A percentile compares a stretch with the other conserved stretches of the same genome.
Evolutionary conservation across 1,140 invertebrate species (phyloP).

Genomic region (Acromyrmex heyeri): DNA sequence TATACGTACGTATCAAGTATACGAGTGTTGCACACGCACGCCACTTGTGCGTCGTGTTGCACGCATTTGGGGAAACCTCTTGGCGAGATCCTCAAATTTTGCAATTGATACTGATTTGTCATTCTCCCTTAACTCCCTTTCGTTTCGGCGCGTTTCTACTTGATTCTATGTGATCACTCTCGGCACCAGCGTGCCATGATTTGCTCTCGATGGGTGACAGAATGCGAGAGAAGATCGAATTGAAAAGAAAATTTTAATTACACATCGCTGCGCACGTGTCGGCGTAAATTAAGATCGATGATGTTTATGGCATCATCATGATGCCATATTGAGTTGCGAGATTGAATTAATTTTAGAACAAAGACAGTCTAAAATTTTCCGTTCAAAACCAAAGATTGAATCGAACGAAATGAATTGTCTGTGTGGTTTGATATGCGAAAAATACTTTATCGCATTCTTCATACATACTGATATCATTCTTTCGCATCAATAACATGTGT

Average conservation of each 20-base stretch:
- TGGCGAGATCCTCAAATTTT: conserved; percentile 44
- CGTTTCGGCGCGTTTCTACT: conserved; percentile 31
- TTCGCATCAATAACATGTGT: neutral
- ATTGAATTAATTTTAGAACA: neutral
- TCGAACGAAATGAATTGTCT: neutral
- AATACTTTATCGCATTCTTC: neutral
- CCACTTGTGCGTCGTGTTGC: conserved; percentile 38
- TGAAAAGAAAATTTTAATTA: neutral
- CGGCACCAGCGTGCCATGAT: conserved; percentile 5
- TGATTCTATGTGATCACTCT: conserved; percentile 10
- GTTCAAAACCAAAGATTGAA: neutral
- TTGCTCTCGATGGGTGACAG: neutral
- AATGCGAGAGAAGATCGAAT: neutral
- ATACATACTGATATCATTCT: conserved; percentile 36
- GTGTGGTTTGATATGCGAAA: neutral
- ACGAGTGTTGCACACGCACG: conserved; percentile 66
- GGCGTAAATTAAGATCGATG: neutral
- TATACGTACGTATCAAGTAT: conserved; percentile 70
- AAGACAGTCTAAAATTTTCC: neutral
- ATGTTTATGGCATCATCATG: neutral
- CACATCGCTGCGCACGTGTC: conserved; percentile 8
- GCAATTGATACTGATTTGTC: conserved; percentile 24
- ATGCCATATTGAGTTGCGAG: neutral
- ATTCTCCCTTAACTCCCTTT: conserved; percentile 32
- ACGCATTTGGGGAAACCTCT: conserved; percentile 52